Evolutionary conservation across 2,888 invertebrate species (phyloP).

Genomic region (Spilarctia lutea): DNA sequence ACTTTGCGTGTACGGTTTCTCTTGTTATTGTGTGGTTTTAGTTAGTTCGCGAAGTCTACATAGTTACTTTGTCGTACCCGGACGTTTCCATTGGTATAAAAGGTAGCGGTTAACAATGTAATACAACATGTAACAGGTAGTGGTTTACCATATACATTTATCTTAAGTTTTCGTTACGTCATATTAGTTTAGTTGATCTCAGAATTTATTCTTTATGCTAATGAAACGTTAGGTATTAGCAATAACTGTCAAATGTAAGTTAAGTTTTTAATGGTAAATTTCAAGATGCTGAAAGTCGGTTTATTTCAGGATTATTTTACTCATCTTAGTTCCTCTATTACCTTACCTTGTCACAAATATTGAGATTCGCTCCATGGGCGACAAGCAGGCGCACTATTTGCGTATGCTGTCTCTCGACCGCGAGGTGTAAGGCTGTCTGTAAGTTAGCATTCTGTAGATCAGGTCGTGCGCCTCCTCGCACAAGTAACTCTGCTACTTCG

Average conservation of each 20-base stretch:
- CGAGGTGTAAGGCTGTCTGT: slow-evolving; percentile 97
- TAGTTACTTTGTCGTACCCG: background rate
- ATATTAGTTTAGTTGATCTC: background rate
- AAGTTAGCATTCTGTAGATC: slow-evolving; percentile 98
- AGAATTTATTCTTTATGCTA: background rate
- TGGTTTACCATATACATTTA: too few relatives aligned
- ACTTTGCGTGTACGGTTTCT: background rate
- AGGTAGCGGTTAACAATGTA: background rate
- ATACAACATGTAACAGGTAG: too few relatives aligned
- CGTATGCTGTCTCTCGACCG: slow-evolving; percentile 98
- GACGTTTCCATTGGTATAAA: background rate
- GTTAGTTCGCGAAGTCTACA: background rate
- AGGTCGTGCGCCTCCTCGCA: slow-evolving; percentile 96
- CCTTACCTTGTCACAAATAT: slow-evolving; percentile 97
- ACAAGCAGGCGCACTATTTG: slow-evolving; percentile 98
- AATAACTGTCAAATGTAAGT: background rate
- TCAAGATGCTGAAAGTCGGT: background rate
- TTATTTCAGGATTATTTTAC: background rate
- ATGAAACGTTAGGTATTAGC: background rate
- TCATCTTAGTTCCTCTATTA: background rate
- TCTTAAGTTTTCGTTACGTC: background rate
- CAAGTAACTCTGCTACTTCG: slow-evolving; percentile 96
- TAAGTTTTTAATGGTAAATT: background rate
- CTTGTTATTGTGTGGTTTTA: background rate
- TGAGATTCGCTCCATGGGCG: slow-evolving; percentile 96